Evolutionary conservation across 2,113 vertebrate genomes (phyloP), one percentile per base, ranked within the genome.

Genomic region (Antechinus flavipes): DNA sequence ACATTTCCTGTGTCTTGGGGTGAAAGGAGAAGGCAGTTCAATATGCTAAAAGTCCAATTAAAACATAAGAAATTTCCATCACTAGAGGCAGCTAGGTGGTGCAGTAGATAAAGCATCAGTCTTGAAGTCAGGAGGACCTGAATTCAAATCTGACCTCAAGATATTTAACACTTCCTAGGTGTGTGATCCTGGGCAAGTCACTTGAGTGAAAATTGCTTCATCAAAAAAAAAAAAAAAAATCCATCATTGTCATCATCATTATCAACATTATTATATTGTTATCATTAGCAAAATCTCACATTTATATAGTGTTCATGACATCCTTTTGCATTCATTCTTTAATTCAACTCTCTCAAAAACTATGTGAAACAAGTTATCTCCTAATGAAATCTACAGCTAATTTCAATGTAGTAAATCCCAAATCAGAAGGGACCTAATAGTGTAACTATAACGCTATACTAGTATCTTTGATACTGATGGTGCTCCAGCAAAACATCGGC

Each of bases 361-460:
- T 6, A 8, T 42, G 6, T 84, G 35, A 42, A 19, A 84, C 5
- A 84, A 19, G 16, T 22, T 84, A 42, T 68, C 61, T 68, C 61
- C 61, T 68, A 68, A 68, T 35, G 61, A 68, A 35, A 3, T n/a
- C 6, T 76, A n/a, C 19, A 76, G 68, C 5, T 25, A 35, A 76
- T 25, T 16, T 91, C n/a, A 58, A 26, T 14, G 30, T 35, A 49
- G 55, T 46, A 92, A 52, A 47, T 0, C 4, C 46, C 26, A 30
- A 24, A 30, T 11, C 3, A 27, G 0, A 35, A 4, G 55, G 19
- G 1, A 55, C 0, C 0, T 22, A 52, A n/a, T 4, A 91, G n/a
- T 11, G 50, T n/a, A 7, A 55, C 11, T 50, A 53, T 35, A 56
- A 56, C 5, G 6, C 14, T 56, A 24, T 26, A 10, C 89, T 11